phyloP scores from a whole-genome alignment of 1,140 invertebrate genomes.

The Scaptomyza pallida region DNA sequence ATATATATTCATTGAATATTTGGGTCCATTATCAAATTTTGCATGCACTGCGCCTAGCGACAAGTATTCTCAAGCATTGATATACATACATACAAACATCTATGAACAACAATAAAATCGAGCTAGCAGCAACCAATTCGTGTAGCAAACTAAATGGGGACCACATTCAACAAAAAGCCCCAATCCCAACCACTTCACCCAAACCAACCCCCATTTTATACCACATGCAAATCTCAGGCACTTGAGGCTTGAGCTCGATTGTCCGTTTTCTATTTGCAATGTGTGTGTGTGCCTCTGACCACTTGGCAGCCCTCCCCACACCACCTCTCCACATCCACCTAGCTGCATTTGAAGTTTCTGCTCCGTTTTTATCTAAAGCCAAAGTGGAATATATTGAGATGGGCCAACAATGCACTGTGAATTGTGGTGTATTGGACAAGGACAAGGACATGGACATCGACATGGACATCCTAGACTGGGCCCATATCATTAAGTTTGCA shows the following conservation, averaged over 20 bases:
- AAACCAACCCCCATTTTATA: neutral
- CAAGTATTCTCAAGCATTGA: constrained; percentile 60
- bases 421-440: constrained; percentile 36
- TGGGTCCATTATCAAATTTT: constrained; percentile 66
- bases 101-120: constrained; percentile 59
- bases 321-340: neutral
- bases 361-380: constrained; percentile 50
- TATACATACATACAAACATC: constrained; percentile 38
- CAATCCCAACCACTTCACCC: neutral
- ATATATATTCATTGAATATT: constrained; percentile 45
- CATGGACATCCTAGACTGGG: constrained; percentile 33
- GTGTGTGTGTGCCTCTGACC: constrained; percentile 46
- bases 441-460: constrained; percentile 19
- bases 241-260: constrained; percentile 55
- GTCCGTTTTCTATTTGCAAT: constrained; percentile 50
- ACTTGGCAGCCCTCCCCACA: constrained; percentile 57
- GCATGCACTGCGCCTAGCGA: constrained; percentile 52
- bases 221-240: constrained; percentile 69
- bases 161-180: neutral
- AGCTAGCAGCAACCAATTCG: constrained; percentile 47
- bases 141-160: constrained; percentile 45
- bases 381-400: constrained; percentile 63
- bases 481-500: constrained; percentile 70
- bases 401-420: constrained; percentile 58
- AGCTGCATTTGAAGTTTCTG: neutral